Evolutionary conservation across 1,140 invertebrate genomes (phyloP).

Genomic region (Anastrepha obliqua): DNA sequence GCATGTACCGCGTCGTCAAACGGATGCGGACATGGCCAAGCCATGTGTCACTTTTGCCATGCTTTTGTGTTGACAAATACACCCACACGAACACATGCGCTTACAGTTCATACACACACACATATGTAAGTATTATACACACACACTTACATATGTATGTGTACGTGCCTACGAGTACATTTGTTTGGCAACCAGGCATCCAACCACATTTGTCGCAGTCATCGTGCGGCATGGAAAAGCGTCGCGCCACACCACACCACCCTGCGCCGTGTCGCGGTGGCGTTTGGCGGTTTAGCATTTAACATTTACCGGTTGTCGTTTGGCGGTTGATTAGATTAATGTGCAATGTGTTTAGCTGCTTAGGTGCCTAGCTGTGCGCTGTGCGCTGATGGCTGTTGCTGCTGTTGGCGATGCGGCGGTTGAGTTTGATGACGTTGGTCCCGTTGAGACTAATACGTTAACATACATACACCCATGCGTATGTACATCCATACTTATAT

Average conservation of each 20-base stretch:
- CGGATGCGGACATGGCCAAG: neutral
- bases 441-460: neutral
- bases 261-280: neutral
- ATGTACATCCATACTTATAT: neutral
- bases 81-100: conserved; percentile 34
- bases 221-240: conserved; percentile 41
- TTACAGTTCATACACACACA: neutral
- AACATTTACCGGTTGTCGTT: conserved; percentile 24
- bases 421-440: neutral
- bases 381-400: neutral
- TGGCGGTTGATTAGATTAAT: conserved; percentile 52
- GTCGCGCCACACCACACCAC: neutral
- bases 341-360: conserved; percentile 23
- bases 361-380: neutral
- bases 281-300: conserved; percentile 37
- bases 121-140: neutral
- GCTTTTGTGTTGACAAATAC: conserved; percentile 2
- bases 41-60: conserved; percentile 21
- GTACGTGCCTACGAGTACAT: neutral
- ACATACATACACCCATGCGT: neutral
- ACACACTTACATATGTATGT: neutral
- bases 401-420: neutral
- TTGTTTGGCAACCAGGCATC: neutral
- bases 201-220: conserved; percentile 45
- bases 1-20: neutral